These are phyloP conservation scores for Lepidonotus clava DNA, from an alignment of 2,888 invertebrate genomes.

Conservation along the genomic window DNA sequence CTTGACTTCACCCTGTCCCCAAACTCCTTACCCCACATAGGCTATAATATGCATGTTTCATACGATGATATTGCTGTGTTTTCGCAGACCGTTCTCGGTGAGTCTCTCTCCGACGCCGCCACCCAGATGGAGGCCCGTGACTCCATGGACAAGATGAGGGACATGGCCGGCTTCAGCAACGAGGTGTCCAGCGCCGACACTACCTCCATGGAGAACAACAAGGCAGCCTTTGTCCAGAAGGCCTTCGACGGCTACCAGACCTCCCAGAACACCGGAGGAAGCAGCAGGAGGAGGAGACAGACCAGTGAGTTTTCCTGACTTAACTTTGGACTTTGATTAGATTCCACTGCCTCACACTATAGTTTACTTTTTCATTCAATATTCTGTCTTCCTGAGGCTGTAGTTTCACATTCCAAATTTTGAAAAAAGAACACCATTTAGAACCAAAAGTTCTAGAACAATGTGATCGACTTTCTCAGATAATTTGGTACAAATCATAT, in stretches of 20 bases:
- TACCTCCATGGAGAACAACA: neutral
- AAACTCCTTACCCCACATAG: no score
- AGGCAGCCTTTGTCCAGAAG: neutral
- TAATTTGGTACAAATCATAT: no score
- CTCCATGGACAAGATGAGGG: neutral
- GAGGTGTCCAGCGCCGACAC: neutral
- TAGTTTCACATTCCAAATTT: no score
- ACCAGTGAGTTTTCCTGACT: constrained; percentile 55
- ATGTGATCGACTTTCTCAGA: no score
- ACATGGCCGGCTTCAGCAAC: constrained; percentile 1
- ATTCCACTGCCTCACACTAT: no score
- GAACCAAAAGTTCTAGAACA: no score
- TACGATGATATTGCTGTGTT: no score
- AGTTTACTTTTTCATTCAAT: no score
- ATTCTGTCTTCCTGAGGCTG: no score
- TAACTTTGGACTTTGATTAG: neutral
- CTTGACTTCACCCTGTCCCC: no score
- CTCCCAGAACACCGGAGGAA: neutral
- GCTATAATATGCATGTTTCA: no score
- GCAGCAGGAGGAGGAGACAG: constrained; percentile 59
- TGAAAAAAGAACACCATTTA: no score
- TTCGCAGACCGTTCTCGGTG: constrained; percentile 30
- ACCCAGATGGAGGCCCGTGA: neutral
- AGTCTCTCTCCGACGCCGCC: constrained; percentile 8
- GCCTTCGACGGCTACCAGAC: constrained; percentile 18